Base-by-base conservation (phyloP, 2,113 vertebrate genomes). In the Pongo pygmaeus region DNA sequence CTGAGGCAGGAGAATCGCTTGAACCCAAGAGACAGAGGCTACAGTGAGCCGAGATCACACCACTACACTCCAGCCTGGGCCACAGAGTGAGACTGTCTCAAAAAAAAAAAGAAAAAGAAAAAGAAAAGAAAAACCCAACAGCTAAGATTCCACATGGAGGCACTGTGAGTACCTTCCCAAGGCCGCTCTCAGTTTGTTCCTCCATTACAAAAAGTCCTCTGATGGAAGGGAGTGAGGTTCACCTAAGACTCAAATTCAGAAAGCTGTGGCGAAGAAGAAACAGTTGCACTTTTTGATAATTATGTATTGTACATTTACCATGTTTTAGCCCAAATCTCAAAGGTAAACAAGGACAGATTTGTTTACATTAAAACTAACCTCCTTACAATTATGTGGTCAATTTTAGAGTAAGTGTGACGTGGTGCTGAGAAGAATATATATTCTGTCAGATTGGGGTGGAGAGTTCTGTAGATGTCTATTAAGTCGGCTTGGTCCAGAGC, bases 21-120 rank as follows among this genome's bases (percentile, higher is more conserved):
- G 61, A 64, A 64, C 27, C 61, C 12, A 64, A 13, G 27, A 64
- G 27, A 11, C 30, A 13, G 61, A 32, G 61, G 27, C 30, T 64
- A 13, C 12, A 13, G 61, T 64, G 61, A 64, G 12, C 61, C 5
- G 0, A 64, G 27, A 64, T 32, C 27, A 0, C 27, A 2, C 61
- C 61, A 32, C 27, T 32, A 12, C 27, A 32, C 61, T 64, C 27
- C 27, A 30, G 61, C 30, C 61, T 64, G 27, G 61, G 61, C 6
- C 27, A 64, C 27, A 32, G 61, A 13, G 27, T 30, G 13, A 64
- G 27, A 32, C 27, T 55, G 52, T 55, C 18, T 55, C 52, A 7
- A 8, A 55, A 55, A 55, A 55, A 20, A 18, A 18, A 55, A 46
- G 8, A 9, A 8, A 55, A 6, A 46, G 5, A 2, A 55, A 55